Evolutionary conservation across 2,113 vertebrate species (phyloP).

Genomic region (Megaleporinus macrocephalus): DNA sequence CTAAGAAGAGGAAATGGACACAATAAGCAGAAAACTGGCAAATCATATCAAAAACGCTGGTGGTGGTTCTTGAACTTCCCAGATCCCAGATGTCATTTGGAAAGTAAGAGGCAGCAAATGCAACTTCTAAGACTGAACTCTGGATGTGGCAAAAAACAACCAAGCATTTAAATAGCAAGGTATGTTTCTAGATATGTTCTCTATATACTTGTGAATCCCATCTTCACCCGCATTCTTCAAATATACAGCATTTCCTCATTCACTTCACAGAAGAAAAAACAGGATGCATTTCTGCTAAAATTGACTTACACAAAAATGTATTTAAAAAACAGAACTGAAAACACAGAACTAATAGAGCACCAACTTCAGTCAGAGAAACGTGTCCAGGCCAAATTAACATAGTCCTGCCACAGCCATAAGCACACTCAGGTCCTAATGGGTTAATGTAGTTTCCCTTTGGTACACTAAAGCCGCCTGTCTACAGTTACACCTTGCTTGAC

Average conservation of each 20-base stretch:
- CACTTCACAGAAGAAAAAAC: background rate
- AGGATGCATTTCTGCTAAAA: background rate
- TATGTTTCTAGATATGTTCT: background rate
- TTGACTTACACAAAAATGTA: background rate
- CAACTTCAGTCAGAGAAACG: background rate
- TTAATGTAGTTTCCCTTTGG: background rate
- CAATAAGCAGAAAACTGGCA: too few relatives aligned
- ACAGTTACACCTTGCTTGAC: constrained; percentile 3
- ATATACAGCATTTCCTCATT: background rate
- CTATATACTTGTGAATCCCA: background rate
- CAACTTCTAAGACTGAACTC: too few relatives aligned
- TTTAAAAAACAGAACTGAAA: background rate
- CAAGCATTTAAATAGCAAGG: too few relatives aligned
- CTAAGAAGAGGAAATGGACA: too few relatives aligned
- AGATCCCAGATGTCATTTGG: too few relatives aligned
- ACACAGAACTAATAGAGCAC: background rate
- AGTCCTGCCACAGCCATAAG: background rate
- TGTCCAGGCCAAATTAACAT: background rate
- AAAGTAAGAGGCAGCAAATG: too few relatives aligned
- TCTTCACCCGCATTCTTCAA: background rate
- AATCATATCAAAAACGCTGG: too few relatives aligned
- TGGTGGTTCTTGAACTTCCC: too few relatives aligned
- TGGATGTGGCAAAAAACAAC: too few relatives aligned
- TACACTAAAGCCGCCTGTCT: background rate
- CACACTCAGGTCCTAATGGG: background rate